Evolutionary conservation across 2,797 vertebrate species (phyloP), one percentile per base, ranked within the genome.

Genomic region (Notolabrus celidotus): DNA sequence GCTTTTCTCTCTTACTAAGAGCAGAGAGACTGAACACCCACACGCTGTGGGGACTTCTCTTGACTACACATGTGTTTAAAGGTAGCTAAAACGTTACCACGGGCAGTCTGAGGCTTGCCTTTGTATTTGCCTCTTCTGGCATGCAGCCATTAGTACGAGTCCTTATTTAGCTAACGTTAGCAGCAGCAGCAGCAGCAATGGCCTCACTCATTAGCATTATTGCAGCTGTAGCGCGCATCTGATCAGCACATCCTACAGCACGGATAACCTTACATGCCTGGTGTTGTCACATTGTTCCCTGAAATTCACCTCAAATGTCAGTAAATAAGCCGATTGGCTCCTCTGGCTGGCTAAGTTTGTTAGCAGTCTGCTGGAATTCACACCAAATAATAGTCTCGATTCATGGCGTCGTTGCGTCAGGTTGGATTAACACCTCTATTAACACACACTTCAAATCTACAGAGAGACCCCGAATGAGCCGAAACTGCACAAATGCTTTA

Each of bases 81-180:
- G 39, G 52, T 29, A 67, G 79, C 76, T 83, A 67, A 72, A 68
- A 62, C 61, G 75, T 53, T 69, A 50, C 66, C 68, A 75, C 61
- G 63, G 68, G 34, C 59, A 56, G 79, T 67, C 31, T 78, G 81
- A 77, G 74, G 67, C 69, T n/a, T 92, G 87, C 83, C 85, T 93
- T 91, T 89, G 90, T 92, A 90, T 93, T 88, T 92, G 90, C 86
- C 88, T 91, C 84, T 74, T 83, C 88, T 94, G 92, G 92, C 92
- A 91, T 82, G 86, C 91, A 90, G 91, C 91, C 92, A 91, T 93
- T 89, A 89, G 87, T 90, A 80, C 86, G 89, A 86, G 73, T 77
- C 83, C 73, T 91, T 88, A 84, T 86, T 88, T 80, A 89, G 88
- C 86, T 89, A 83, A 84, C 77, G 85, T 86, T 91, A 89, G 86